A percentile compares a stretch with the other conserved stretches of the same genome.
Conservation (phyloP, 1,140 invertebrate species). For the Carposina sasakii region DNA sequence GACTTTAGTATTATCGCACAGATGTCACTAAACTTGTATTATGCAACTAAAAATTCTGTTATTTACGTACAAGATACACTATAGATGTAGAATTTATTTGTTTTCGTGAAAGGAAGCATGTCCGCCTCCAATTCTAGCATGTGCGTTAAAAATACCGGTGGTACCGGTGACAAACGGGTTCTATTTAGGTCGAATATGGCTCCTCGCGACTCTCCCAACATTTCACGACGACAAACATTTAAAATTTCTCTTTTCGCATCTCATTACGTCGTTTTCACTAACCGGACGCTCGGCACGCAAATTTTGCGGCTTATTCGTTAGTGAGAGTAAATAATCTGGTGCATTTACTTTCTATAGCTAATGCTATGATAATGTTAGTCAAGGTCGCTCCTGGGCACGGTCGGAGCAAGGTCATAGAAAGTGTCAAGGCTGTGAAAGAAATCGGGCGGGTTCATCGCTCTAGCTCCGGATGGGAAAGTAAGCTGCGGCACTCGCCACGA, state of each 20-base stretch:
- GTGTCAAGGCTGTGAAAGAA: constrained; percentile 69
- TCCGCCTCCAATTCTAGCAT: background rate
- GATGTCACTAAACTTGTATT: too few relatives aligned
- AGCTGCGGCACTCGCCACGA: constrained; percentile 31
- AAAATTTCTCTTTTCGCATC: constrained; percentile 71
- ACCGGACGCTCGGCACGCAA: constrained; percentile 46
- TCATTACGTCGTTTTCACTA: constrained; percentile 68
- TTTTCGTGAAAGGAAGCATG: constrained; percentile 31
- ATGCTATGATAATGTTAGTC: constrained; percentile 28
- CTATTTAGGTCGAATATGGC: constrained; percentile 58
- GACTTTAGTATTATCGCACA: too few relatives aligned
- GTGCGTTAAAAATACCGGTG: background rate
- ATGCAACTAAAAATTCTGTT: too few relatives aligned
- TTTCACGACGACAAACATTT: constrained; percentile 66
- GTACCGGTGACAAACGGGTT: constrained; percentile 52
- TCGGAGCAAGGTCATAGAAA: constrained; percentile 60
- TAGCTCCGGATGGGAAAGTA: constrained; percentile 60
- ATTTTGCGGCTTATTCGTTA: constrained; percentile 57
- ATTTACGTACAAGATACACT: too few relatives aligned
- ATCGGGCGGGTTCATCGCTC: constrained; percentile 59
- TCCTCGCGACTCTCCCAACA: constrained; percentile 58
- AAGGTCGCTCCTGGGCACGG: constrained; percentile 44
- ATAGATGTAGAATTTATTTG: constrained; percentile 23
- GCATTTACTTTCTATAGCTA: constrained; percentile 57
- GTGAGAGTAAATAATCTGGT: constrained; percentile 58